Conservation (phyloP, 2,888 invertebrate genomes). For the Cinara cedri region DNA sequence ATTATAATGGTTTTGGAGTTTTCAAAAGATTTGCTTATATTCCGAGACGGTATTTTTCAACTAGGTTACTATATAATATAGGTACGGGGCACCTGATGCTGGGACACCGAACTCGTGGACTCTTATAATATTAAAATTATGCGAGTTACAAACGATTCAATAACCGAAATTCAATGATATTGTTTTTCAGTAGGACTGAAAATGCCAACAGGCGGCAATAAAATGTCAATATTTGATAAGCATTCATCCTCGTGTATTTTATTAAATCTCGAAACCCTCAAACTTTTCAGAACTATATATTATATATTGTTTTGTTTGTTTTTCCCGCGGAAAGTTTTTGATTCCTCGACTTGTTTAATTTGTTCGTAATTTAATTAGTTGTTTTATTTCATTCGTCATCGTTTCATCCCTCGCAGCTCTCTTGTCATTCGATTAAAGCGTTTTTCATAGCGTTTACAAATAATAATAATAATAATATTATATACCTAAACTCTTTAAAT, state of each 20-base stretch:
- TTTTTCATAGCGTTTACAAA: neutral
- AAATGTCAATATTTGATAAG: slow-evolving; percentile 23
- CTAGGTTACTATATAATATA: neutral
- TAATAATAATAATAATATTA: neutral
- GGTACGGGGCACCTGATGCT: too few relatives aligned
- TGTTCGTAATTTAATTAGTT: slow-evolving; percentile 22
- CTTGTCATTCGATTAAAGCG: slow-evolving; percentile 11
- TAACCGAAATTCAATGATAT: neutral
- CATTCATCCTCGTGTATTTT: slow-evolving; percentile 24
- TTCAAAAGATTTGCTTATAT: neutral
- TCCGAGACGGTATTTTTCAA: too few relatives aligned
- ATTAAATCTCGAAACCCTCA: slow-evolving; percentile 1
- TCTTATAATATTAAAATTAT: too few relatives aligned
- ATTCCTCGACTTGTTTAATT: slow-evolving; percentile 28
- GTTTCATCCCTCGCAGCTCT: neutral
- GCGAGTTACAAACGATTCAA: too few relatives aligned
- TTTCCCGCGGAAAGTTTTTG: slow-evolving; percentile 20
- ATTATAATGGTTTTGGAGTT: too few relatives aligned
- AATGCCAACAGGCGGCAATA: neutral
- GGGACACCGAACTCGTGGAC: too few relatives aligned
- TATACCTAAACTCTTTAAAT: neutral
- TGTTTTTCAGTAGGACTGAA: neutral
- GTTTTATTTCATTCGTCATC: slow-evolving; percentile 1
- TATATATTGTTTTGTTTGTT: slow-evolving; percentile 31
- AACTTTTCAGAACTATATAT: slow-evolving; percentile 22